phyloP scores from a whole-genome alignment of 2,797 vertebrate species.

The Cossypha dichroa region DNA sequence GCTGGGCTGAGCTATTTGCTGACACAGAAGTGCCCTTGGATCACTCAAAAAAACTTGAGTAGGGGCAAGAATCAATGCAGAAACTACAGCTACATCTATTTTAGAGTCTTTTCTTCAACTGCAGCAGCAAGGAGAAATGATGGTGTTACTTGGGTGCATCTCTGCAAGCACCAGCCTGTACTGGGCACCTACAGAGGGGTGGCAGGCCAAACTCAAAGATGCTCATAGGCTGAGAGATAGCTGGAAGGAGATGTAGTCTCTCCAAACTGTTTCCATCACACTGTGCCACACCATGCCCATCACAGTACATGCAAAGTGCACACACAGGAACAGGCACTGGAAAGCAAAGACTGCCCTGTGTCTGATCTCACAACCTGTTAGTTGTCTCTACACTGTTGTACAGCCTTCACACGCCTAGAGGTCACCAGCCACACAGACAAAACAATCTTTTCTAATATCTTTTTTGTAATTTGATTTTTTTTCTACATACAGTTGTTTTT shows the following conservation, averaged over 20 bases:
- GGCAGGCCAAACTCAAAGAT: not conserved
- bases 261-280: not conserved
- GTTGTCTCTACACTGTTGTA: not conserved
- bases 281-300: not conserved
- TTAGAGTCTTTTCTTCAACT: not conserved
- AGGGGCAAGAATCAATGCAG: not conserved
- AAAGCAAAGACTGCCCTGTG: not conserved
- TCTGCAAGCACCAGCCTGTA: not conserved
- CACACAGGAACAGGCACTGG: rapidly evolving
- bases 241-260: not conserved
- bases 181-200: rapidly evolving
- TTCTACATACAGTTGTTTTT: conserved; percentile 3
- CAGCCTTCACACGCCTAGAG: not conserved
- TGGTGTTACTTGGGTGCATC: not conserved
- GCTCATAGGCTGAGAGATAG: not conserved
- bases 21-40: not conserved
- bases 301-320: not conserved
- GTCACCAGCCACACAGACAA: not conserved
- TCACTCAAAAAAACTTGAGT: not conserved
- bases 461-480: conserved; percentile 29
- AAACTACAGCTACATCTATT: not conserved
- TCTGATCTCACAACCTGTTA: not conserved
- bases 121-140: not conserved
- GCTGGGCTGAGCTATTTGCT: not conserved
- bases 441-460: not conserved